Percentiles rank a stretch among this genome's conserved stretches.
Evolutionary conservation across 2,113 vertebrate genomes (phyloP).

Genomic region (Bos javanicus): DNA sequence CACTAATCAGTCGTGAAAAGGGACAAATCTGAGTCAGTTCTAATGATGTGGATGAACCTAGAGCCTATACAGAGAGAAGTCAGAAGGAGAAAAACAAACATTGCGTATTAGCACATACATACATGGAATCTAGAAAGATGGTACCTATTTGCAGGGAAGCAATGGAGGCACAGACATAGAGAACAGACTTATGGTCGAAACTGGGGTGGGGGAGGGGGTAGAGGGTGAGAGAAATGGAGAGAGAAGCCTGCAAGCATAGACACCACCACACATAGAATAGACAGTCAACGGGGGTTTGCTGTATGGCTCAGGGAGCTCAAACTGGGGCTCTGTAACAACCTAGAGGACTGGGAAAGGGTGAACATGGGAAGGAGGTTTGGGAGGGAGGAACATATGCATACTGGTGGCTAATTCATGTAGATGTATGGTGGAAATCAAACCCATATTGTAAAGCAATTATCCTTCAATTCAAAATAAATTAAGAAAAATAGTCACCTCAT

Average conservation of each 20-base stretch:
- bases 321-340: not conserved
- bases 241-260: not conserved
- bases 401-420: not conserved
- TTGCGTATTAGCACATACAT: too few species aligned
- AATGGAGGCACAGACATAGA: too few species aligned
- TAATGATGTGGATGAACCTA: too few species aligned
- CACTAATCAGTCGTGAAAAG: too few species aligned
- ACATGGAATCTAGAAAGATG: too few species aligned
- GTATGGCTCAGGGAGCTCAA: not conserved
- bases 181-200: not conserved
- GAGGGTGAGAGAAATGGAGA: not conserved
- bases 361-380: not conserved
- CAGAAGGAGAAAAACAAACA: too few species aligned
- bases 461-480: not conserved
- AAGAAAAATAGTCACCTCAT: not conserved
- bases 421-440: not conserved
- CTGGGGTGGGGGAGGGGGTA: not conserved
- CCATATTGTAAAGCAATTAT: not conserved
- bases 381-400: not conserved
- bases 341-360: not conserved
- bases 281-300: not conserved
- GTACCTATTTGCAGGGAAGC: too few species aligned
- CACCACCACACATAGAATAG: not conserved
- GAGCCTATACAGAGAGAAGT: too few species aligned
- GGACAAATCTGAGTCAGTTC: too few species aligned